Evolutionary conservation across 2,797 vertebrate species (phyloP).

Genomic region (Sylvilagus floridanus): DNA sequence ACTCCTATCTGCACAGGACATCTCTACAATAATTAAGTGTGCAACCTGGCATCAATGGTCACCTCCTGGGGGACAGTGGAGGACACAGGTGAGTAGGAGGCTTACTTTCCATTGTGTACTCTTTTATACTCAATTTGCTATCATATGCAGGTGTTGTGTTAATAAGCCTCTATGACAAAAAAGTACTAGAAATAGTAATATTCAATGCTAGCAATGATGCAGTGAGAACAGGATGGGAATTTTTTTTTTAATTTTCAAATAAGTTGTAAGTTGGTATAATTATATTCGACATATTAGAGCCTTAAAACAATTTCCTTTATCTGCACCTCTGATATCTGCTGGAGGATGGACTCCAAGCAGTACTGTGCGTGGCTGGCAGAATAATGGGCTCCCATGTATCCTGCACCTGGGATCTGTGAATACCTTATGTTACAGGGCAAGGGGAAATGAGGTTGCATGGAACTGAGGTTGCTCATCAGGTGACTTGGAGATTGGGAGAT

Average conservation of each 20-base stretch:
- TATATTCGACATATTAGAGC: background rate
- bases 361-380: background rate
- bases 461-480: background rate
- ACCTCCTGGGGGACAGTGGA: background rate
- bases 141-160: background rate
- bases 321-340: background rate
- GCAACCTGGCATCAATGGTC: background rate
- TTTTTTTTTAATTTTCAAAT: background rate
- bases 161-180: background rate
- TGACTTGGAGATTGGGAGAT: background rate
- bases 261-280: background rate
- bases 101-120: background rate
- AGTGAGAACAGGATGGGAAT: background rate
- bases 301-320: conserved; percentile 8
- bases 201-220: background rate
- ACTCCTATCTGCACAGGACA: background rate
- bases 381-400: background rate
- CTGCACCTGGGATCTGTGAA: background rate
- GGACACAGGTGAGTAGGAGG: background rate
- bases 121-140: background rate
- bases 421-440: background rate
- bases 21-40: background rate
- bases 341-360: background rate
- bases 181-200: background rate
- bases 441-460: background rate